Percentiles rank a stretch among this genome's conserved stretches.
These are phyloP conservation scores for Siphamia tubifer DNA, from an alignment of 2,113 vertebrate genomes.

Conservation along the genomic window DNA sequence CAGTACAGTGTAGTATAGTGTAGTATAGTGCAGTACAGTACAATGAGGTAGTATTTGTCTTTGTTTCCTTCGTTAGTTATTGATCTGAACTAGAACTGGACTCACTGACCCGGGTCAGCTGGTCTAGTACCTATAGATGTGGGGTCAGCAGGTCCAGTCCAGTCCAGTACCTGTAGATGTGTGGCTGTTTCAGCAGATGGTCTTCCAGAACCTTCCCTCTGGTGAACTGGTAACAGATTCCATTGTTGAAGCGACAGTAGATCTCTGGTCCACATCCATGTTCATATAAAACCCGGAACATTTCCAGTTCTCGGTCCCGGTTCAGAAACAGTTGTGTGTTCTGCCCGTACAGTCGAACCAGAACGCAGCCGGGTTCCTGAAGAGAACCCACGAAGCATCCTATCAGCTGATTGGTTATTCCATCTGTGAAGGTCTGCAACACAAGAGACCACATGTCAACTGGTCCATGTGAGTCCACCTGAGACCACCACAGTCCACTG, in stretches of 20 bases:
- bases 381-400: conserved; percentile 74
- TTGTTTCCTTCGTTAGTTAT: too few relatives aligned
- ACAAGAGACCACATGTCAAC: too few relatives aligned
- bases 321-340: conserved; percentile 80
- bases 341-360: conserved; percentile 77
- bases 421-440: conserved; percentile 78
- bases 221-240: conserved; percentile 82
- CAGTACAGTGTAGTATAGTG: too few relatives aligned
- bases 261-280: conserved; percentile 76
- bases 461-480: too few relatives aligned
- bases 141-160: too few relatives aligned
- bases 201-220: conserved; percentile 73
- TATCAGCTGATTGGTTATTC: conserved; percentile 81
- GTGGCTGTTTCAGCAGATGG: conserved; percentile 68
- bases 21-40: too few relatives aligned
- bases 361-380: conserved; percentile 62
- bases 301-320: conserved; percentile 75
- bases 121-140: too few relatives aligned
- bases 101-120: too few relatives aligned
- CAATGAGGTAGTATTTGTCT: too few relatives aligned
- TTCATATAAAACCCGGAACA: conserved; percentile 71
- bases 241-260: conserved; percentile 82
- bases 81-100: too few relatives aligned
- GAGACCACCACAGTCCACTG: too few relatives aligned
- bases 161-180: conserved; percentile 78